Base-by-base conservation (phyloP, 2,797 vertebrate genomes). In the Enteromius trimaculatus region DNA sequence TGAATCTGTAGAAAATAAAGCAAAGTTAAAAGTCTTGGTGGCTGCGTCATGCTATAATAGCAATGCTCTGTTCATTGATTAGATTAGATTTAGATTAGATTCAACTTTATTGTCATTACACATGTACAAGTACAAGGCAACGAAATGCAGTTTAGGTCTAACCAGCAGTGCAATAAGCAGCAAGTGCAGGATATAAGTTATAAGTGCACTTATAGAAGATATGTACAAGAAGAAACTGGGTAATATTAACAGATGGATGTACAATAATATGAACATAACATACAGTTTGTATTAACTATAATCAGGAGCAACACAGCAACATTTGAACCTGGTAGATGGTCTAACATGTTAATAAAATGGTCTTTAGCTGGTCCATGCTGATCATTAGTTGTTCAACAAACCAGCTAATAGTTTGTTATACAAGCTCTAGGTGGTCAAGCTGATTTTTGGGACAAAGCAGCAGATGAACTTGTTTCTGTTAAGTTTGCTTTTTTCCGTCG, bases 1-100 rank as follows among this genome's bases (percentile, higher is more conserved):
- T 0, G 91, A 92, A 82, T 98, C 98, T 99, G 92, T 10, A 77
- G 85, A 85, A 77, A 42, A 86, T 19, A 23, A 53, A 21, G 37
- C 2, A 37, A 16, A 13, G n/a, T 65, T 75, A 72, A 74, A 39
- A 51, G 31, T 75, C 21, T 75, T 6, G 2, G 17, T 62, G 55
- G 9, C 34, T 42, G 7, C 17, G 37, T 44, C 31, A 23, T n/a
- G 55, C 8, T 62, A 17, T 34, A n/a, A 62, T 42, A 76, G 29
- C 14, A 31, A 16, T 55, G 6, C 51, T 75, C 1, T 14, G 21
- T 75, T 23, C 1, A 7, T 23, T 55, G 0, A 37, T 39, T 39
- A 8, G 37, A 39, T 39, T 39, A 39, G 37, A 39, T 39, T 37
- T 37, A 37, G 37, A 37, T 39, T 37, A 37, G 37, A 8, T 37